Evolutionary conservation across 1,140 invertebrate genomes (phyloP).

Genomic region (Lepidurus packardi): DNA sequence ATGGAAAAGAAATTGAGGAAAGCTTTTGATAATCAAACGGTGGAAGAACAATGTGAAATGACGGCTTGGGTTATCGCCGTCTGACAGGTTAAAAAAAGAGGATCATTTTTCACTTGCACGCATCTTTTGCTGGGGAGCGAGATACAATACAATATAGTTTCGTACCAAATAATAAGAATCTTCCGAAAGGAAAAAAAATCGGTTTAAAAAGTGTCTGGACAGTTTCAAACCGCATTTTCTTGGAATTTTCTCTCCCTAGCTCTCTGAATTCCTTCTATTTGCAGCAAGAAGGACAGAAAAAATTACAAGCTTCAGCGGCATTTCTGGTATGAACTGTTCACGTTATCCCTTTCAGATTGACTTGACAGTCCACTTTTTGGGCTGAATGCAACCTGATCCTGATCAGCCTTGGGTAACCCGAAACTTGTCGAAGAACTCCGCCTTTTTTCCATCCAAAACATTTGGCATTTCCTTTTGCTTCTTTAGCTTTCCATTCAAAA

Average conservation of each 20-base stretch:
- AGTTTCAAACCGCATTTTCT: background rate
- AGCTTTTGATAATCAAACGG: background rate
- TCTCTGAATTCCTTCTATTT: background rate
- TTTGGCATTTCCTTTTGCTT: background rate
- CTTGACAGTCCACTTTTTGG: background rate
- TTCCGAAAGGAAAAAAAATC: background rate
- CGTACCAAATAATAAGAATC: background rate
- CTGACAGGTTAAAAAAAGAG: constrained; percentile 17
- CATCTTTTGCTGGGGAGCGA: background rate
- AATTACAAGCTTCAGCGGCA: background rate
- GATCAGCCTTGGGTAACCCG: background rate
- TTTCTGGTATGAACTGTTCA: background rate
- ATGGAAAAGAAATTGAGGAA: too few species aligned
- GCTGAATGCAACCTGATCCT: constrained; percentile 9
- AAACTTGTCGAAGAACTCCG: background rate
- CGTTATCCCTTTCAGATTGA: background rate
- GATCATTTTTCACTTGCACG: constrained; percentile 18
- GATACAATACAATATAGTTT: background rate
- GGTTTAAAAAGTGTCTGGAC: background rate
- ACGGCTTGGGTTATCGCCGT: background rate
- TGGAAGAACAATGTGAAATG: constrained; percentile 19
- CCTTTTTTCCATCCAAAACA: background rate
- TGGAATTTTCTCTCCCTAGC: background rate
- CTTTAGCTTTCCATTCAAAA: too few species aligned
- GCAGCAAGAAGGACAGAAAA: background rate